Conservation (phyloP, 2,113 vertebrate genomes). For the Telmatochromis sp. region DNA sequence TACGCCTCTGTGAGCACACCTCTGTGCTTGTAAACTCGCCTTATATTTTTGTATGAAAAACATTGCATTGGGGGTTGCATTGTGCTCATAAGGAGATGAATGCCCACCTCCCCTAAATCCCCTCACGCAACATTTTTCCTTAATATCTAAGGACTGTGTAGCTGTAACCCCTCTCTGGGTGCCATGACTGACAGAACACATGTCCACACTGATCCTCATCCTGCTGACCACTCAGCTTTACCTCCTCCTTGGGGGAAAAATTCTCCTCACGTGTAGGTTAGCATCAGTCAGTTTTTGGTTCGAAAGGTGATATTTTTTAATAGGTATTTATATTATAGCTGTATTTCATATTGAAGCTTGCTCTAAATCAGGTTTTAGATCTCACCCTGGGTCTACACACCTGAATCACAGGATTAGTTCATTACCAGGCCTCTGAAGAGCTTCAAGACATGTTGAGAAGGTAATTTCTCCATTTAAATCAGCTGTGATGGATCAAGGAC, state of each 20-base stretch:
- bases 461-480: neutral
- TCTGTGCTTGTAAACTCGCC: neutral
- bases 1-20: neutral
- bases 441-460: neutral
- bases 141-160: neutral
- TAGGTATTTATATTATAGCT: neutral
- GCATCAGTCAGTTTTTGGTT: neutral
- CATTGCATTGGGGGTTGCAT: neutral
- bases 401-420: neutral
- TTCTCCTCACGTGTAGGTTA: neutral
- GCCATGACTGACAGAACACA: constrained; percentile 54
- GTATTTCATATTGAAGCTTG: neutral
- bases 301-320: neutral
- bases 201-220: constrained; percentile 45
- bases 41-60: neutral
- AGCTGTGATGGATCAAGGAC: neutral
- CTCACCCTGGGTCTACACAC: neutral
- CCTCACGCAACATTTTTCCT: neutral
- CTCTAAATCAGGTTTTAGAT: neutral
- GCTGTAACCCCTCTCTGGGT: neutral
- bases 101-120: neutral
- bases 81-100: neutral
- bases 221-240: constrained; percentile 55
- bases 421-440: neutral
- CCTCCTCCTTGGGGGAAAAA: neutral